Evolutionary conservation across 1,140 invertebrate genomes (phyloP), one percentile per base, ranked within the genome.

Genomic region (Atopsyche davidsoni): DNA sequence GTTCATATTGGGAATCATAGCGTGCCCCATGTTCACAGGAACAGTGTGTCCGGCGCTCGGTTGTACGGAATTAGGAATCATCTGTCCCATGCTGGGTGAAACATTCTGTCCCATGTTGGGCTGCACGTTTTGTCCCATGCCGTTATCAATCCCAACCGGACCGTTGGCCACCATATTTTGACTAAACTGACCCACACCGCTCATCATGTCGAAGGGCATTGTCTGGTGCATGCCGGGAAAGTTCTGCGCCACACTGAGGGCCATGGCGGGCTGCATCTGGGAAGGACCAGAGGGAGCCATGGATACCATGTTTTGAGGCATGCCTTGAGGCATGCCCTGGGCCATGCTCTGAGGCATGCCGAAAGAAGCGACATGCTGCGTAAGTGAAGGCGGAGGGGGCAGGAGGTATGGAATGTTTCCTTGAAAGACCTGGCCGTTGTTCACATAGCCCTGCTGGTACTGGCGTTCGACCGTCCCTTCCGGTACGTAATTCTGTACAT

Each of bases 381-480:
- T 46, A 0, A 47, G 55, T 9, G 55, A 46, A 6, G 56, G 51
- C 1, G 56, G 56, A 10, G 56, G 56, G 7, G 46, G 36, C 2
- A 58, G 46, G 32, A 53, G 47, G 46, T 53, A 58, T 4, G 56
- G 56, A 18, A 58, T 19, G 23, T 46, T 54, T 18, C 47, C 51
- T 46, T 57, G 55, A 28, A 46, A 57, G 21, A 54, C 36, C 25
- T 53, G 56, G 10, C 31, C 25, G 11, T 35, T 39, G 13, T 51
- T 54, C 19, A 51, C 38, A 21, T 51, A 53, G 6, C 18, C 23
- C 10, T 35, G 51, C 22, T 58, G 56, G 22, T 46, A 48, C 34
- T 52, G 49, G 11, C 46, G 46, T 7, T 52, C 46, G 10, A 7
- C 21, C 9, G 32, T 19, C 24, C 18, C 21, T 44, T 13, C 11